phyloP scores from a whole-genome alignment of 2,797 vertebrate species.

The Glossophaga mutica region DNA sequence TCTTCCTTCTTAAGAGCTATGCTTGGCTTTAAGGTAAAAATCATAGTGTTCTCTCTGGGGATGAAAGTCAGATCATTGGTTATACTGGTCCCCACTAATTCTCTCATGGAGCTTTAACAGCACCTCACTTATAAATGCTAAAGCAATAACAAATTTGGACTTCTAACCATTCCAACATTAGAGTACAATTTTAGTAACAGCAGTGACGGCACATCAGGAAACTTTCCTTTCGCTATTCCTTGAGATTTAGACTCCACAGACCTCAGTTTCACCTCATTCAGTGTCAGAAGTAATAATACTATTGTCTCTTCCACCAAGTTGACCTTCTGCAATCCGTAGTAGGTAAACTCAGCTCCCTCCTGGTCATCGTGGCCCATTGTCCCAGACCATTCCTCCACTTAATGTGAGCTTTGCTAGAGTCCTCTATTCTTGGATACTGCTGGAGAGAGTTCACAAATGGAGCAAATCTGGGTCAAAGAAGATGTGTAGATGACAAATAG shows the following conservation, averaged over 20 bases:
- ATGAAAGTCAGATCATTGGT: neutral
- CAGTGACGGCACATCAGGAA: neutral
- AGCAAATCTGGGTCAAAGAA: neutral
- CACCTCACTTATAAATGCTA: neutral
- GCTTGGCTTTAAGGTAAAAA: conserved; percentile 3
- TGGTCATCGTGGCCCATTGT: neutral
- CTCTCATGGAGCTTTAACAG: neutral
- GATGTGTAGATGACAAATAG: neutral
- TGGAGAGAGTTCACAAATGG: neutral
- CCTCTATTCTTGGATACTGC: neutral
- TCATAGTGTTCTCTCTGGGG: neutral
- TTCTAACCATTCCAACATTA: neutral
- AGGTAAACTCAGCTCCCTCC: neutral
- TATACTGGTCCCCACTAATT: neutral
- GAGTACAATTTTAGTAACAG: neutral
- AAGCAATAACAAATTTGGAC: neutral
- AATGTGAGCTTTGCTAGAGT: neutral
- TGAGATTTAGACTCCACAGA: neutral
- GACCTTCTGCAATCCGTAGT: neutral
- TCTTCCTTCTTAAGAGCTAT: neutral
- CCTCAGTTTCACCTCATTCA: neutral
- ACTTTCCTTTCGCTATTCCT: neutral
- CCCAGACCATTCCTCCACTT: neutral
- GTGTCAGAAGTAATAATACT: neutral
- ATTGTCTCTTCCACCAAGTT: neutral